These are phyloP conservation scores for Piezodorus guildinii DNA, from an alignment of 1,140 invertebrate genomes.

Conservation along the genomic window DNA sequence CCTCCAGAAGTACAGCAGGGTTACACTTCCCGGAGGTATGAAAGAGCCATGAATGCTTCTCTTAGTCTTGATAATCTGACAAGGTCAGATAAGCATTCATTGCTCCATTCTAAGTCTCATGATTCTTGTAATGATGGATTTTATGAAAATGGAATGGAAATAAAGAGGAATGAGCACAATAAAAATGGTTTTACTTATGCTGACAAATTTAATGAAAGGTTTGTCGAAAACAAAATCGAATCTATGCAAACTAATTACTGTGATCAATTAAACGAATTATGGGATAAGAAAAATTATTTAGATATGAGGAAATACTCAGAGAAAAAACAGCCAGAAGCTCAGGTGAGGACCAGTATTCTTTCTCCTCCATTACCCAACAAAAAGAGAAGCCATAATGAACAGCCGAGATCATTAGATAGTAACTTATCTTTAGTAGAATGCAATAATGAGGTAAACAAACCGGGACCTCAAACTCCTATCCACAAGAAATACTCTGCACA, in stretches of 20 bases:
- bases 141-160: slow-evolving; percentile 20
- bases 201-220: slow-evolving; percentile 23
- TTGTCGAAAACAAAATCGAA: slow-evolving; percentile 23
- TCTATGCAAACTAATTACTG: slow-evolving; percentile 15
- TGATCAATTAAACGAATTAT: slow-evolving; percentile 15
- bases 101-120: slow-evolving; percentile 2
- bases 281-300: slow-evolving; percentile 23
- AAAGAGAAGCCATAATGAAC: slow-evolving; percentile 13
- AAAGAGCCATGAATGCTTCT: slow-evolving; percentile 21
- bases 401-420: slow-evolving; percentile 27
- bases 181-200: slow-evolving; percentile 16
- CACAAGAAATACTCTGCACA: slow-evolving; percentile 19
- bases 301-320: slow-evolving; percentile 15
- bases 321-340: slow-evolving; percentile 8
- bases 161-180: slow-evolving; percentile 6
- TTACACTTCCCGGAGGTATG: slow-evolving; percentile 9
- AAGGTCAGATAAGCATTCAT: slow-evolving; percentile 1
- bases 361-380: slow-evolving; percentile 23
- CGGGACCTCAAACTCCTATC: slow-evolving; percentile 26
- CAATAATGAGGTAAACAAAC: slow-evolving; percentile 27
- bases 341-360: slow-evolving; percentile 22
- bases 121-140: slow-evolving; percentile 6
- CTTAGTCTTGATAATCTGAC: slow-evolving; percentile 22
- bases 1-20: slow-evolving; percentile 36
- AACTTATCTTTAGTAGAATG: slow-evolving; percentile 24